These are phyloP conservation scores for Amphimallon solstitiale DNA, from an alignment of 2,888 invertebrate species.

Conservation along the genomic window DNA sequence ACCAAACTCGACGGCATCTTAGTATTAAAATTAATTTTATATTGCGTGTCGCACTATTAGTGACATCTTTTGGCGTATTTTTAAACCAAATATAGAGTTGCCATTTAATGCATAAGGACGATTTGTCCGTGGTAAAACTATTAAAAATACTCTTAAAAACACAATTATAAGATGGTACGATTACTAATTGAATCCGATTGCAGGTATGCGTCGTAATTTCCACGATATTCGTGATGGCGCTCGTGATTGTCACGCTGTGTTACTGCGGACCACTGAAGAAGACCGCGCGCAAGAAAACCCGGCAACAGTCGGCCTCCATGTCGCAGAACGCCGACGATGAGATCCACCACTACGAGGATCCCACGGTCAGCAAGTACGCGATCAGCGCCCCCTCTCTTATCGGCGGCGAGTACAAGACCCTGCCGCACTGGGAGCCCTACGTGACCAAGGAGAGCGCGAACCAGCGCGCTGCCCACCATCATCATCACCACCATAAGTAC, in stretches of 20 bases:
- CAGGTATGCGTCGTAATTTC: conserved; percentile 35
- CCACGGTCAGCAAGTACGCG: conserved; percentile 56
- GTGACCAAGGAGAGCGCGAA: conserved; percentile 52
- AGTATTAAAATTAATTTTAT: too few species aligned
- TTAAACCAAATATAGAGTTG: too few species aligned
- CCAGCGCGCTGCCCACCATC: conserved; percentile 41
- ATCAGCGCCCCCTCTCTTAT: conserved; percentile 56
- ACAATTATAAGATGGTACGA: too few species aligned
- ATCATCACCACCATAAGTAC: conserved; percentile 13
- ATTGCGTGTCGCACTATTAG: too few species aligned
- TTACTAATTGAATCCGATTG: too few species aligned
- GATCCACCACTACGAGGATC: conserved; percentile 52
- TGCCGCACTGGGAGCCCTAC: conserved; percentile 60
- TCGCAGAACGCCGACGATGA: conserved; percentile 43
- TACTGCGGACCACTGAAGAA: conserved; percentile 57
- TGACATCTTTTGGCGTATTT: too few species aligned
- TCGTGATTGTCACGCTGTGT: conserved; percentile 53
- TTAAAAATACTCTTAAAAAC: too few species aligned
- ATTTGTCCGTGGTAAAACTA: too few species aligned
- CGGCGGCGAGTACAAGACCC: conserved; percentile 56
- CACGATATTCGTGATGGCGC: conserved; percentile 48
- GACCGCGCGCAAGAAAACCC: conserved; percentile 49
- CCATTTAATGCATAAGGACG: too few species aligned
- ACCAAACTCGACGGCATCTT: too few species aligned
- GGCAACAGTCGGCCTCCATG: conserved; percentile 6